Evolutionary conservation across 2,888 invertebrate genomes (phyloP).

Genomic region (Keiferia lycopersicella): DNA sequence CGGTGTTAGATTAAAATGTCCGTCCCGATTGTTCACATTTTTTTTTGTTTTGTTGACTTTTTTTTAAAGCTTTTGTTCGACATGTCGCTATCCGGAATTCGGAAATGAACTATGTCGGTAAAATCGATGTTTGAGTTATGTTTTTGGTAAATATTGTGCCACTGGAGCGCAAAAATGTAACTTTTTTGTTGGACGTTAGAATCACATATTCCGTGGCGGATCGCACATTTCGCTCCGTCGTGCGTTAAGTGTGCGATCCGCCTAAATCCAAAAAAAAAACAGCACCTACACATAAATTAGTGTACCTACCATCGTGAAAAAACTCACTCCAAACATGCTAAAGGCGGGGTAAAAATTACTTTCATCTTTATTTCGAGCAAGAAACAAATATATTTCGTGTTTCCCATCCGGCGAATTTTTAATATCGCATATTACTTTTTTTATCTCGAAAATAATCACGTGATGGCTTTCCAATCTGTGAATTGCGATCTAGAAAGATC

Average conservation of each 20-base stretch:
- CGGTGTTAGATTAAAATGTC: slow-evolving; percentile 18
- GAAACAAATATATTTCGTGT: slow-evolving; percentile 9
- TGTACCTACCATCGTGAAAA: too few relatives aligned
- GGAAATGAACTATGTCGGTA: too few relatives aligned
- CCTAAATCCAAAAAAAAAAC: not conserved
- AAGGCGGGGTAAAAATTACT: not conserved
- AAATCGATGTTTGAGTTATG: too few relatives aligned
- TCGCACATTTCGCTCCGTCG: not conserved
- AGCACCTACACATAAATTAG: too few relatives aligned
- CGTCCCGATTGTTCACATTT: slow-evolving; percentile 4
- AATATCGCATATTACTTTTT: slow-evolving; percentile 4
- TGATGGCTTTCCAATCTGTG: slow-evolving; percentile 12
- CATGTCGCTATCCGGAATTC: too few relatives aligned
- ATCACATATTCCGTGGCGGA: too few relatives aligned
- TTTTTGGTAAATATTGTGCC: too few relatives aligned
- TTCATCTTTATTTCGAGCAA: not conserved
- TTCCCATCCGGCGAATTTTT: slow-evolving; percentile 1
- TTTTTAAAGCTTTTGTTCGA: too few relatives aligned
- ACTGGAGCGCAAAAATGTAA: too few relatives aligned
- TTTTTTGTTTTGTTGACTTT: not conserved
- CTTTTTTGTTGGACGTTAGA: not conserved
- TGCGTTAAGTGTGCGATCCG: not conserved
- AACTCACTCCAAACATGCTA: too few relatives aligned
- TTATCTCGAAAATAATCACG: slow-evolving; percentile 14
- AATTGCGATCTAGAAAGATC: slow-evolving; percentile 16